Base-by-base conservation (phyloP, 2,888 invertebrate species). In the Apamea anceps region DNA sequence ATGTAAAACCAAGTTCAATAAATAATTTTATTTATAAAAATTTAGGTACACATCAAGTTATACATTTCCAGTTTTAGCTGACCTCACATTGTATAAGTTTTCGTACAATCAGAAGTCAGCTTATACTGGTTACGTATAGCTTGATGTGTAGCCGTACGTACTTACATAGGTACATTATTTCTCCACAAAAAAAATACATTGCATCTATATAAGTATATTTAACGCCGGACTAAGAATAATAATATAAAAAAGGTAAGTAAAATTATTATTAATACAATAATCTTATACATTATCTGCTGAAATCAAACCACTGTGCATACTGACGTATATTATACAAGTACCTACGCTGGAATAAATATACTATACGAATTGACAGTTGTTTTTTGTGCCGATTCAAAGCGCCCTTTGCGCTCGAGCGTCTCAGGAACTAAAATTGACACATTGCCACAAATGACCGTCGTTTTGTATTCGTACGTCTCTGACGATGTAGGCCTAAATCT, bases 141-240 rank as follows among this genome's bases (percentile, higher is more conserved):
- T 57, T 57, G 25, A 57, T 25, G 25, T 12, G 21, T 57, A 10
- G 25, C 57, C 57, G 57, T 57, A 25, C 54, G 54, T 8, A 45
- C 21, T 7, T 28, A 48, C 28, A 21, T 48, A n/a, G n/a, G n/a
- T n/a, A 28, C 28, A 48, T 48, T 62, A 57, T 25, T 25, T 32
- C 57, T 15, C 8, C 60, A 71, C 54, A 5, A 25, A 71, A 48
- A 65, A 63, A 72, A 79, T 45, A 63, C 51, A 82, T 32, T 82
- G 42, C 32, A 62, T 12, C 25, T 57, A 1, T 25, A 18, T n/a
- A n/a, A 48, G 6, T n/a, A 13, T 78, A 32, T n/a, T 15, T 57
- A 13, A 32, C n/a, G 51, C 15, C 62, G 76, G 76, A 82, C 79
- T 62, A 75, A 75, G 60, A 45, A 71, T 81, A 37, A 45, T 25